Evolutionary conservation across 1,140 invertebrate genomes (phyloP).

Genomic region (Acromyrmex heyeri): DNA sequence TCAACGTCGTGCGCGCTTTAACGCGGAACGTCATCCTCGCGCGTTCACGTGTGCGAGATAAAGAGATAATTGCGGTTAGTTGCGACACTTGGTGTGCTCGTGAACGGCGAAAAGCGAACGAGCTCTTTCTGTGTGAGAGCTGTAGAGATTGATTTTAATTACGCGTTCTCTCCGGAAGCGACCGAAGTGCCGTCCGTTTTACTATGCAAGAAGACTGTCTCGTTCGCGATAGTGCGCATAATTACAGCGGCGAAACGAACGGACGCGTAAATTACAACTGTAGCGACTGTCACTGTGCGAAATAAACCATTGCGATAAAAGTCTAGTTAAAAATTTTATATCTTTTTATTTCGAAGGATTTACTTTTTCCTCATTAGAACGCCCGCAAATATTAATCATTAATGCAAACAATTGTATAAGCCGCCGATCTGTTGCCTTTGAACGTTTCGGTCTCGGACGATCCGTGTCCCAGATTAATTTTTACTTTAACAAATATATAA

Average conservation of each 20-base stretch:
- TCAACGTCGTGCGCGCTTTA: constrained; percentile 25
- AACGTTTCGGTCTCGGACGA: background rate
- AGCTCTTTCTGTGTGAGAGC: constrained; percentile 30
- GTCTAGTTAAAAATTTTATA: background rate
- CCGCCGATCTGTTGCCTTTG: background rate
- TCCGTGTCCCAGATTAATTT: background rate
- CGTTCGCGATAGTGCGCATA: constrained; percentile 27
- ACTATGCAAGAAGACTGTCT: constrained; percentile 14
- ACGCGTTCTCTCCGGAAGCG: constrained; percentile 48
- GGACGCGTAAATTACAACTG: constrained; percentile 6
- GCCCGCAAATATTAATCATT: background rate
- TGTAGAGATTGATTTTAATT: constrained; percentile 67
- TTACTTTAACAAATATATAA: too few species aligned
- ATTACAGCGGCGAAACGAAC: constrained; percentile 31
- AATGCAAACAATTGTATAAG: background rate
- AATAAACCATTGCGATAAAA: constrained; percentile 30
- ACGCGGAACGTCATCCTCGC: background rate
- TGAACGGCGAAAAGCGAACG: constrained; percentile 19
- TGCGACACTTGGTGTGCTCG: constrained; percentile 29
- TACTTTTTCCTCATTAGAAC: background rate
- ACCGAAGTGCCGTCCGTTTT: constrained; percentile 36
- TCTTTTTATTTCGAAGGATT: background rate
- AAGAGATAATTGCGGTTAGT: constrained; percentile 58
- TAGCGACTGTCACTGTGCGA: background rate
- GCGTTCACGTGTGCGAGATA: constrained; percentile 20